phyloP scores from a whole-genome alignment of 1,140 invertebrate species.

The Ptiloglossa arizonensis region DNA sequence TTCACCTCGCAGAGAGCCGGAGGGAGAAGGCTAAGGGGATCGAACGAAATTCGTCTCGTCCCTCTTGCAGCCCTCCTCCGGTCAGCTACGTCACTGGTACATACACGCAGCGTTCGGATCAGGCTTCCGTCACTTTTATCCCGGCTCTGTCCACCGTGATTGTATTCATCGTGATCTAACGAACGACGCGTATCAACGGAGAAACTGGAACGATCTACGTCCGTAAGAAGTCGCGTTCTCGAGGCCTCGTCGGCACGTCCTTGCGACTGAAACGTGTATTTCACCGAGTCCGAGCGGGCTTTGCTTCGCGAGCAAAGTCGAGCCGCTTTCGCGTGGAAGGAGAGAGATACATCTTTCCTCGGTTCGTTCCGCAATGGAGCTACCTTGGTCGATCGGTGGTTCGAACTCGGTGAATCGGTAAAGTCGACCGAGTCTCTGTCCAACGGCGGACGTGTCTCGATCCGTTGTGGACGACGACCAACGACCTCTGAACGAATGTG shows the following conservation, averaged over 20 bases:
- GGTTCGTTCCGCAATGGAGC: not conserved
- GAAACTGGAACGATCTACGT: conserved; percentile 20
- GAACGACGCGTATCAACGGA: not conserved
- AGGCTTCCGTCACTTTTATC: not conserved
- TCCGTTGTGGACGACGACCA: not conserved
- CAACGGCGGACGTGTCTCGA: too few relatives aligned
- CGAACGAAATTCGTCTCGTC: conserved; percentile 18
- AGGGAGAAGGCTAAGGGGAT: conserved; percentile 19
- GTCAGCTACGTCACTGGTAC: not conserved
- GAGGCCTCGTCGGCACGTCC: not conserved
- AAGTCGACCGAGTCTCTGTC: not conserved
- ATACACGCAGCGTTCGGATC: not conserved
- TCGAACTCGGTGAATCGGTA: conserved; percentile 7
- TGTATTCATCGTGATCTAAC: not conserved
- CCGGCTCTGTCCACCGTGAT: not conserved
- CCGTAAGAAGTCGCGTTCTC: not conserved
- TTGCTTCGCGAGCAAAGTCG: too few relatives aligned
- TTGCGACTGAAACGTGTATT: conserved; percentile 19
- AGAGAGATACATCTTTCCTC: not conserved
- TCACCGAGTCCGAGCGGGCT: not conserved
- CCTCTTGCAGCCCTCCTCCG: not conserved
- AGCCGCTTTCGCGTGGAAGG: not conserved
- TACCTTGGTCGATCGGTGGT: not conserved
- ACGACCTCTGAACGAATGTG: conserved; percentile 45
- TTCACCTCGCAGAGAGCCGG: not conserved